Evolutionary conservation across 2,888 invertebrate species (phyloP).

Genomic region (Tetragonisca angustula): DNA sequence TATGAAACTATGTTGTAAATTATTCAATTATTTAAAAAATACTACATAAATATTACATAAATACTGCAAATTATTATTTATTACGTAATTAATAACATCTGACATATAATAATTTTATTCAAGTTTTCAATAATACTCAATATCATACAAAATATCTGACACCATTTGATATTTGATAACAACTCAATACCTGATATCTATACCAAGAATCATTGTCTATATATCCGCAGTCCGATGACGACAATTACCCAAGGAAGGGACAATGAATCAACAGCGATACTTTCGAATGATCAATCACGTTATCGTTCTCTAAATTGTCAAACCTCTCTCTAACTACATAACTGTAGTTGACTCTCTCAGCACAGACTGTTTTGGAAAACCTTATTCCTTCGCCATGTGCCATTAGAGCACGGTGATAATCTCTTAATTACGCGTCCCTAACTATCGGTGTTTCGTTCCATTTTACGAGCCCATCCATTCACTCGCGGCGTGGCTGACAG

Average conservation of each 20-base stretch:
- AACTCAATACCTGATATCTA: no score
- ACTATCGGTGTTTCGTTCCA: constrained; percentile 33
- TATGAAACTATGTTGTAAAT: no score
- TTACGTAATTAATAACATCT: no score
- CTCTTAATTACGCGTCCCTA: constrained; percentile 45
- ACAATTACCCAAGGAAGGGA: not conserved
- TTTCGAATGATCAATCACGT: not conserved
- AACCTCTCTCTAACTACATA: not conserved
- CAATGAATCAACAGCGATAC: not conserved
- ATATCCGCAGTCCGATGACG: not conserved
- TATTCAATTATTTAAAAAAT: no score
- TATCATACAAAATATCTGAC: no score
- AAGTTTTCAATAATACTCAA: no score
- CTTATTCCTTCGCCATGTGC: not conserved
- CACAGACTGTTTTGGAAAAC: not conserved
- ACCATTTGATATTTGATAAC: no score
- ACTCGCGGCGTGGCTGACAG: constrained; percentile 2
- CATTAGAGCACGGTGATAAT: constrained; percentile 38
- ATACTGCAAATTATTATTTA: no score
- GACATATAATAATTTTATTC: no score
- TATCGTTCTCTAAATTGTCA: not conserved
- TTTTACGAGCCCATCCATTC: constrained; percentile 30
- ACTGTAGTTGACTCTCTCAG: no score
- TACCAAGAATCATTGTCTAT: not conserved
- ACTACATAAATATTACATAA: no score